Base-by-base conservation (phyloP, 2,888 invertebrate species). In the Lagria hirta region DNA sequence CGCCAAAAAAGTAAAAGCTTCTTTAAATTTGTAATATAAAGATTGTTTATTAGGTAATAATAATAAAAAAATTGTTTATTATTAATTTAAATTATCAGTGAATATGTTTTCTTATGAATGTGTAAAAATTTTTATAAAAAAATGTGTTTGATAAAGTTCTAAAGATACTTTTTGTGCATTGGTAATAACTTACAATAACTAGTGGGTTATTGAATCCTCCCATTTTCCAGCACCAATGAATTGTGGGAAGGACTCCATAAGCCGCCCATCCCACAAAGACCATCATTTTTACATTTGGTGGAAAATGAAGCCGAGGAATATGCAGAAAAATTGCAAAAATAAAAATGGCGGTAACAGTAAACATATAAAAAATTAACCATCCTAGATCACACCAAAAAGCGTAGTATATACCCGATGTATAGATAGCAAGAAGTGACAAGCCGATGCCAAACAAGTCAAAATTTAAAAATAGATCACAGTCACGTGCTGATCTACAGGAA, bases 331-430 rank as follows among this genome's bases (percentile, higher is more conserved):
- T 86, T 6, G 92, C 91, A 48, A 84, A 69, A 3, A 81, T 73
- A 69, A 92, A 92, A 68, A 95, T 88, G 43, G 86, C 73, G 23
- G 85, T 80, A 24, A 94, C 88, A 5, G 90, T 84, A 32, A 83
- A 77, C 69, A 92, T 78, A 74, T 95, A 94, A 69, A 94, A 84
- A 43, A 83, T 78, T 57, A 88, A 81, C 67, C 89, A 78, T 76
- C 92, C 93, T 74, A 83, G 81, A 69, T 92, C 85, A 72, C 96
- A 97, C 87, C 94, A 95, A 73, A 95, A 97, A 6, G 95, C 95
- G 69, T 94, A 95, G 72, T 97, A 95, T 52, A 97, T 89, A 37
- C 95, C 96, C 14, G 94, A 93, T 51, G 94, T 84, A 72, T 96
- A 97, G 66, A 96, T 94, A 38, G 94, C 95, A 33, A 96, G 80